Evolutionary conservation across 2,797 vertebrate genomes (phyloP).

Genomic region (Odontamblyopus rebecca): DNA sequence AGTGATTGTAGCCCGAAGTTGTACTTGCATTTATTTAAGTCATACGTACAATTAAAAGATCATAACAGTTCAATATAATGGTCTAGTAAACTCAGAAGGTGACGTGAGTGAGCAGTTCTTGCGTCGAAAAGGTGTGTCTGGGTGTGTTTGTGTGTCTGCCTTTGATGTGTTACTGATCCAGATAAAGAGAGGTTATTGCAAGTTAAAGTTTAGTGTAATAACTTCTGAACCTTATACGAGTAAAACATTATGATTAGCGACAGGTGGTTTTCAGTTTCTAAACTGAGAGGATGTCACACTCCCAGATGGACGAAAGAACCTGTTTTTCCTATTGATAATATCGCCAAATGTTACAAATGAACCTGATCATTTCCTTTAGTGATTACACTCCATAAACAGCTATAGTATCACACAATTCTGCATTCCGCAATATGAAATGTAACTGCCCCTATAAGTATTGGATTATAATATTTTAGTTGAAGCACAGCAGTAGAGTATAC

Average conservation of each 20-base stretch:
- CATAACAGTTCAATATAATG: neutral
- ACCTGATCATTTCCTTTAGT: too few species aligned
- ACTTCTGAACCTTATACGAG: neutral
- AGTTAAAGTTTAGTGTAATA: constrained; percentile 16
- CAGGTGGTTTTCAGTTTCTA: too few species aligned
- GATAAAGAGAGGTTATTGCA: constrained; percentile 19
- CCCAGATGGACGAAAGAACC: too few species aligned
- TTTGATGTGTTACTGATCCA: constrained; percentile 43
- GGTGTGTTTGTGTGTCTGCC: constrained; percentile 51
- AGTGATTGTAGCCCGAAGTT: neutral
- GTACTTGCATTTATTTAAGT: neutral
- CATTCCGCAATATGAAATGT: too few species aligned
- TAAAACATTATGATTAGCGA: neutral
- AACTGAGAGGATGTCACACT: too few species aligned
- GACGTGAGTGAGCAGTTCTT: constrained; percentile 42
- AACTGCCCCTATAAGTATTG: too few species aligned
- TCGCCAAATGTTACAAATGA: too few species aligned
- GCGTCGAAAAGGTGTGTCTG: constrained; percentile 50
- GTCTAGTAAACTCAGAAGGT: constrained; percentile 4
- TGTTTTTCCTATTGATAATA: too few species aligned
- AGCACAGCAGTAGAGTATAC: constrained; percentile 33
- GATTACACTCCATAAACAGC: too few species aligned
- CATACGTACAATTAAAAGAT: constrained; percentile 7
- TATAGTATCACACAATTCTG: too few species aligned
- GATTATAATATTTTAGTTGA: too few species aligned